phyloP scores from a whole-genome alignment of 2,888 invertebrate genomes.

The Syrphus vitripennis region DNA sequence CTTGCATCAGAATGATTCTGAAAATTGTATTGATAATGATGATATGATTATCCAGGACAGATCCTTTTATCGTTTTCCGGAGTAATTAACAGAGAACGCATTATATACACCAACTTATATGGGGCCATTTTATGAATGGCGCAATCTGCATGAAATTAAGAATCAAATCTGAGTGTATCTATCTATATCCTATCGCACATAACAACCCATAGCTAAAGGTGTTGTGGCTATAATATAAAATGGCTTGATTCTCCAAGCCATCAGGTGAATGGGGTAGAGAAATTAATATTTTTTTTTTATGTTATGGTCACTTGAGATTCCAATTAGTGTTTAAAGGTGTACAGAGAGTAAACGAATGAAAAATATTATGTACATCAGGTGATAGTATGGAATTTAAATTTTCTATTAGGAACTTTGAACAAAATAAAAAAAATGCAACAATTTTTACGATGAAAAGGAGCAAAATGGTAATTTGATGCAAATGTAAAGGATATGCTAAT shows the following conservation, averaged over 20 bases:
- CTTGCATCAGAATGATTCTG: conserved; percentile 34
- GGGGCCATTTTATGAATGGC: conserved; percentile 48
- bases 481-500: conserved; percentile 26
- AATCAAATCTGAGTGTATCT: conserved; percentile 55
- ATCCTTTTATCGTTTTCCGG: conserved; percentile 69
- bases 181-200: background rate
- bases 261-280: background rate
- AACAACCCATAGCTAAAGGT: background rate
- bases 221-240: background rate
- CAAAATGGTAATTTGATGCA: conserved; percentile 18
- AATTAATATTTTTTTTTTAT: conserved; percentile 44
- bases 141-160: conserved; percentile 68
- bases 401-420: conserved; percentile 26
- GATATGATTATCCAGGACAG: conserved; percentile 71
- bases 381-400: conserved; percentile 16
- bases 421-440: conserved; percentile 30
- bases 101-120: conserved; percentile 12
- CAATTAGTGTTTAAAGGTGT: conserved; percentile 32
- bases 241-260: background rate
- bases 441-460: background rate
- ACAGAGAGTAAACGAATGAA: background rate
- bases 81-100: conserved; percentile 67
- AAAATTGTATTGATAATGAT: conserved; percentile 71
- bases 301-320: conserved; percentile 58
- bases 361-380: background rate